These are phyloP conservation scores for Ariolimax columbianus DNA, from an alignment of 2,888 invertebrate genomes.

Conservation along the genomic window DNA sequence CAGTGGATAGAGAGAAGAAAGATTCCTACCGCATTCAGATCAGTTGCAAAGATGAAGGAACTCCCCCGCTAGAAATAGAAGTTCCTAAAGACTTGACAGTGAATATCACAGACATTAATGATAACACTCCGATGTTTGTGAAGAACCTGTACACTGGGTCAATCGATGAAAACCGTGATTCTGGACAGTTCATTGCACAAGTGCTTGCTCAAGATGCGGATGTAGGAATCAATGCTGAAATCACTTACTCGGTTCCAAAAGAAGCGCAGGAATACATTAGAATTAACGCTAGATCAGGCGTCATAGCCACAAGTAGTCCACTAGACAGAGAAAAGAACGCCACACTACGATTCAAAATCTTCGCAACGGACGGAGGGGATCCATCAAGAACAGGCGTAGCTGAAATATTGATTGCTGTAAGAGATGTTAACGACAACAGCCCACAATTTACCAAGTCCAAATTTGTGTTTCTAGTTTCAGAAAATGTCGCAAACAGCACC, in stretches of 20 bases:
- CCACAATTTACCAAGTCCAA: constrained; percentile 49
- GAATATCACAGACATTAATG: constrained; percentile 65
- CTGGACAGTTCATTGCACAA: constrained; percentile 57
- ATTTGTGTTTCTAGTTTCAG: constrained; percentile 51
- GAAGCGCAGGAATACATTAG: constrained; percentile 31
- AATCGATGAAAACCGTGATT: constrained; percentile 62
- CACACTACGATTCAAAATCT: constrained; percentile 58
- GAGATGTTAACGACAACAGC: constrained; percentile 55
- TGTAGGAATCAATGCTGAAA: constrained; percentile 51
- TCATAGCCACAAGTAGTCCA: constrained; percentile 59
- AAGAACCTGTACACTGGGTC: constrained; percentile 54
- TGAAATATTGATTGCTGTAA: constrained; percentile 43
- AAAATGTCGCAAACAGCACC: constrained; percentile 42
- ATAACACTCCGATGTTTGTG: constrained; percentile 60
- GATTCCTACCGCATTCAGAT: constrained; percentile 49
- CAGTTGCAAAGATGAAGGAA: constrained; percentile 46
- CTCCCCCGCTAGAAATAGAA: constrained; percentile 54
- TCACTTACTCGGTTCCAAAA: constrained; percentile 48
- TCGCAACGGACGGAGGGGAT: constrained; percentile 61
- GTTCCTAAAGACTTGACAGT: constrained; percentile 56
- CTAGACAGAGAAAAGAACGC: constrained; percentile 64
- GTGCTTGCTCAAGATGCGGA: constrained; percentile 63
- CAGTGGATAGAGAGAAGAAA: constrained; percentile 47
- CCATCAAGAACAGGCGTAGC: constrained; percentile 61
- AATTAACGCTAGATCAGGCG: constrained; percentile 62